Percentiles rank a stretch among this genome's conserved stretches.
These are phyloP conservation scores for Chrysina gloriosa DNA, from an alignment of 2,888 invertebrate species.

Conservation along the genomic window DNA sequence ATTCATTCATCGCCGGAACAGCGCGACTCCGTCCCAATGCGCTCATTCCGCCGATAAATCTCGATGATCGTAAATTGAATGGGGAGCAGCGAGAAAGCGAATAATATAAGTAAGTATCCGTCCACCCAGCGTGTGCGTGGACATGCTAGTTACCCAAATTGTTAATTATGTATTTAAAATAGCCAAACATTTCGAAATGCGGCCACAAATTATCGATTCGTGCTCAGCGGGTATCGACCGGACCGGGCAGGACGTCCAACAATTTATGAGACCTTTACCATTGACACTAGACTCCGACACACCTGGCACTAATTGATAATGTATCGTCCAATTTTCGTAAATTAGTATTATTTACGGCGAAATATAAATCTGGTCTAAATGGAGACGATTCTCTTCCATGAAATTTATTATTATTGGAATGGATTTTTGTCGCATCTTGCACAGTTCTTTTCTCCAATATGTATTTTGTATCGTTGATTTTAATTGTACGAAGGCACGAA, in stretches of 20 bases:
- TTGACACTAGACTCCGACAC: conserved; percentile 56
- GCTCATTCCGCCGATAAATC: conserved; percentile 24
- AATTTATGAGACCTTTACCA: conserved; percentile 43
- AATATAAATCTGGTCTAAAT: conserved; percentile 26
- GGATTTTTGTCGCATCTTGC: neutral
- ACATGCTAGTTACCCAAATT: conserved; percentile 36
- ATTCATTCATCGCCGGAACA: conserved; percentile 25
- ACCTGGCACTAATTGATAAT: conserved; percentile 60
- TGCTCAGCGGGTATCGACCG: conserved; percentile 45
- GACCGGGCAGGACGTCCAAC: conserved; percentile 33
- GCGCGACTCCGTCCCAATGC: too few species aligned
- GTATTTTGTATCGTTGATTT: neutral
- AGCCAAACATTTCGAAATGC: conserved; percentile 49
- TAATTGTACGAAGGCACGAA: too few species aligned
- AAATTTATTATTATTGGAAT: conserved; percentile 31
- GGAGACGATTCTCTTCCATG: neutral
- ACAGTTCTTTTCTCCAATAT: neutral
- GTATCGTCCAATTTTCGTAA: conserved; percentile 58
- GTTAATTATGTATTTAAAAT: conserved; percentile 43
- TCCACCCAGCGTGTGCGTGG: conserved; percentile 16
- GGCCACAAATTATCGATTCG: conserved; percentile 49
- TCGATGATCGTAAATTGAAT: conserved; percentile 20
- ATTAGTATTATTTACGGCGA: conserved; percentile 53
- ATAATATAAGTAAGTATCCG: too few species aligned
- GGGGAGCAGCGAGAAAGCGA: neutral